Base-by-base conservation (phyloP, 2,888 invertebrate species). In the Lydus trimaculatus region DNA sequence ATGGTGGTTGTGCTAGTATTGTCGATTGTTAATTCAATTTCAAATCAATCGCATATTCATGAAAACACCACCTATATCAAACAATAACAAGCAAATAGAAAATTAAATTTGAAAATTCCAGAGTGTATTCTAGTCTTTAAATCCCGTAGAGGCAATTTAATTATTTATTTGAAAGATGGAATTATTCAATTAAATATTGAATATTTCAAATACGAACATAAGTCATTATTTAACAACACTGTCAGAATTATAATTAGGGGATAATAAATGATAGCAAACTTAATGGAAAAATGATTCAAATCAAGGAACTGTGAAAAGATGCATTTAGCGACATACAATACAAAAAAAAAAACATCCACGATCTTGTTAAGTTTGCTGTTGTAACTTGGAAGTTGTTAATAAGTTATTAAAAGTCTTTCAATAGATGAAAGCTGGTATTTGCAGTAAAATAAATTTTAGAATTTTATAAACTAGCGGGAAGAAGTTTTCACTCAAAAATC, bases 21-120 rank as follows among this genome's bases (percentile, higher is more conserved):
- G 56, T 28, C 20, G 9, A 25, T 28, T 11, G 28, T 56, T n/a
- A 25, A 25, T 28, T 56, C 28, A 56, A 56, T 56, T 56, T 8
- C 56, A 28, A 56, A 56, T 25, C 56, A 56, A 56, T 56, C 56
- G 28, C 56, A 56, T 56, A 56, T 56, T 56, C 56, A 56, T 56
- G 56, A 28, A 56, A 56, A 6, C 15, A 28, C 25, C 25, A 28
- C 56, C 56, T 25, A 25, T 56, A 56, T 28, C 25, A n/a, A 56
- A 25, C 25, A 56, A 56, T 56, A 56, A 56, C 25, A 56, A 3
- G 25, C 7, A 56, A 13, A 56, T 3, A 25, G 25, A 56, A 56
- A 56, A 56, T 56, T 25, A 23, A 56, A 56, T 56, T 56, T 56
- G 1, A 25, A 56, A 28, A 56, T 4, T 52, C 23, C 11, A 28